These are phyloP conservation scores for Leuciscus waleckii DNA, from an alignment of 2,797 vertebrate genomes.

Conservation along the genomic window DNA sequence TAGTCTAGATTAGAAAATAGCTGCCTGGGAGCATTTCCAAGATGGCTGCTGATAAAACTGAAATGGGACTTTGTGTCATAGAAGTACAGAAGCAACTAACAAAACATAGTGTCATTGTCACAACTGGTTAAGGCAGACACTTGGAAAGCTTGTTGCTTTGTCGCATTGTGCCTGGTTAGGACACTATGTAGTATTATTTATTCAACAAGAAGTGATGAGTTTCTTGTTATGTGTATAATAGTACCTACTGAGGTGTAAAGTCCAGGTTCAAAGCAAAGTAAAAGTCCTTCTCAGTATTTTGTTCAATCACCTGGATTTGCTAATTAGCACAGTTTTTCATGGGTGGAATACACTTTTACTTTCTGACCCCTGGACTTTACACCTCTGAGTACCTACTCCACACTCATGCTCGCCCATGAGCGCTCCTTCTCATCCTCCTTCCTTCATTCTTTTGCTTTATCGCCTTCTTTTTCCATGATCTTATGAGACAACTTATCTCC, in stretches of 20 bases:
- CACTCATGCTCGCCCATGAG: constrained; percentile 56
- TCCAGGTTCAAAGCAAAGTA: no score
- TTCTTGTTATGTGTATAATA: constrained; percentile 46
- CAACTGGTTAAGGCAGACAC: neutral
- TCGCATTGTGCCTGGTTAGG: constrained; percentile 9
- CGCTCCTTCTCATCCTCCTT: constrained; percentile 51
- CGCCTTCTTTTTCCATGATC: constrained; percentile 47
- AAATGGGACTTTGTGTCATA: neutral
- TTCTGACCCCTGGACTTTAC: no score
- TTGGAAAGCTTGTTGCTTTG: constrained; percentile 16
- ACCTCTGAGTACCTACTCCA: constrained; percentile 46
- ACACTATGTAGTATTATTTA: constrained; percentile 58
- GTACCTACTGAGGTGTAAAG: constrained; percentile 37
- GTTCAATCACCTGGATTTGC: no score
- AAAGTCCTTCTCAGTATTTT: no score
- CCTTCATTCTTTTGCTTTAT: constrained; percentile 37
- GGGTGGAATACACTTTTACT: no score
- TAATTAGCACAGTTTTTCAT: no score
- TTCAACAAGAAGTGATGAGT: constrained; percentile 60
- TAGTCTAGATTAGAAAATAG: neutral
- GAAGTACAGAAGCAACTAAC: neutral
- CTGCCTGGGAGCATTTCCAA: neutral
- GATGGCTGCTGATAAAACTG: neutral
- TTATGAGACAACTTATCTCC: constrained; percentile 61
- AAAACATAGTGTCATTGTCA: constrained; percentile 2